Percentiles rank a stretch among this genome's conserved stretches.
Conservation (phyloP, 2,888 invertebrate species). For the Plagodis dolabraria region DNA sequence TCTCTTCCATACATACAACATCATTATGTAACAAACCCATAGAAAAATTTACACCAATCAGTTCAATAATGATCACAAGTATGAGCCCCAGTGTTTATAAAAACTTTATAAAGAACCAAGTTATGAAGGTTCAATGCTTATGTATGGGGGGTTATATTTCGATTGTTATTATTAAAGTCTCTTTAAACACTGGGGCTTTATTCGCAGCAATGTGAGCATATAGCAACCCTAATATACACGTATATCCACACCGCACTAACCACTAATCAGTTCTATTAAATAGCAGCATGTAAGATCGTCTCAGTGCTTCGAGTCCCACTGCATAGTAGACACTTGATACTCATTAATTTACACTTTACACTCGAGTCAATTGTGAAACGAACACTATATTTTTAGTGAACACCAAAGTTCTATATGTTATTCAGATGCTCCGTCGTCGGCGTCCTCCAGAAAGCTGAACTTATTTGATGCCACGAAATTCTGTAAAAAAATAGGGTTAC, state of each 20-base stretch:
- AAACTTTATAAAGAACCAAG: conserved; percentile 28
- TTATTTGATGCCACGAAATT: conserved; percentile 91
- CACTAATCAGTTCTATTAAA: conserved; percentile 72
- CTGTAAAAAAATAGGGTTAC: conserved; percentile 69
- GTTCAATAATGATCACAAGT: conserved; percentile 69
- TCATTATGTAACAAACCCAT: conserved; percentile 74
- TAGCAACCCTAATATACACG: conserved; percentile 65
- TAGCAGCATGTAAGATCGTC: conserved; percentile 72
- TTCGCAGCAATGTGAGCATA: conserved; percentile 71
- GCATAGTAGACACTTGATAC: conserved; percentile 70
- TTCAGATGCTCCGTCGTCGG: conserved; percentile 82
- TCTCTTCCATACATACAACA: conserved; percentile 52
- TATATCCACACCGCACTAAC: conserved; percentile 71
- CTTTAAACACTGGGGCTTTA: conserved; percentile 73
- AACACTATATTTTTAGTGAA: conserved; percentile 59
- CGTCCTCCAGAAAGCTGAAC: conserved; percentile 90
- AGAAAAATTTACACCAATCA: conserved; percentile 83
- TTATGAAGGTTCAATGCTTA: neutral
- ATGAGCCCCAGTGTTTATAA: conserved; percentile 73
- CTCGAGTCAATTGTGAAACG: conserved; percentile 68
- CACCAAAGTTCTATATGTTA: conserved; percentile 54
- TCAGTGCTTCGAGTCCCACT: conserved; percentile 61
- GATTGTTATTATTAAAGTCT: conserved; percentile 16
- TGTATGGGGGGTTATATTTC: neutral
- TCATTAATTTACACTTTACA: conserved; percentile 81